Evolutionary conservation across 2,888 invertebrate species (phyloP), one percentile per base, ranked within the genome.

Genomic region (Sarcophaga caerulescens): DNA sequence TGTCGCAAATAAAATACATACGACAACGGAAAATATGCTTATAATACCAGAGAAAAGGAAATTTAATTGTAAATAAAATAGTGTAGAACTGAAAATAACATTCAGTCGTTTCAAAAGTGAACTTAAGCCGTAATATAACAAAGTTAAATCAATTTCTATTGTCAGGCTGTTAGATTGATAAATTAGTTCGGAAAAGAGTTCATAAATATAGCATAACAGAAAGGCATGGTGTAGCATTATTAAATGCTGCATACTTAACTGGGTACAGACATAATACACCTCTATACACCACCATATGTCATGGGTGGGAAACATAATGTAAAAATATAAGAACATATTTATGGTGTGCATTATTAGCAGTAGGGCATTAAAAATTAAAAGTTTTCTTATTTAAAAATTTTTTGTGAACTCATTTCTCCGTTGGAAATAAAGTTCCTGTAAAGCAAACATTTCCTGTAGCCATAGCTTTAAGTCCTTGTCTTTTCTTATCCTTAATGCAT

Each of bases 201-300:
- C 71, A 12, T 71, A 10, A 1, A 79, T 4, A 14, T 44, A 71
- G 21, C 65, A 66, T 14, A 79, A 14, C 10, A 65, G 4, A 11
- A 44, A 8, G 2, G 59, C 47, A 71, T 79, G 79, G 4, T 79
- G 57, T 21, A 79, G 3, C 65, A 79, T 63, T 19, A 65, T 71
- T 52, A 45, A 44, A 45, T 79, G 65, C 17, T 79, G 52, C 25
- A 66, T 11, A 8, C 25, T 65, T 21, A 71, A 1, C 57, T 71
- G 52, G 8, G 35, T 47, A n/a, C 19, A 44, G 10, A 79, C 6
- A 14, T 17, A 59, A 65, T 65, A 66, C 0, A n/a, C 1, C 8
- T 79, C 71, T 6, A 79, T n/a, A 59, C 10, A 2, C 3, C 11
- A 25, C 25, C 25, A n/a, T 4, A 52, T n/a, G 14, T 57, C n/a